Evolutionary conservation across 2,797 vertebrate genomes (phyloP).

Genomic region (Microchirus variegatus): DNA sequence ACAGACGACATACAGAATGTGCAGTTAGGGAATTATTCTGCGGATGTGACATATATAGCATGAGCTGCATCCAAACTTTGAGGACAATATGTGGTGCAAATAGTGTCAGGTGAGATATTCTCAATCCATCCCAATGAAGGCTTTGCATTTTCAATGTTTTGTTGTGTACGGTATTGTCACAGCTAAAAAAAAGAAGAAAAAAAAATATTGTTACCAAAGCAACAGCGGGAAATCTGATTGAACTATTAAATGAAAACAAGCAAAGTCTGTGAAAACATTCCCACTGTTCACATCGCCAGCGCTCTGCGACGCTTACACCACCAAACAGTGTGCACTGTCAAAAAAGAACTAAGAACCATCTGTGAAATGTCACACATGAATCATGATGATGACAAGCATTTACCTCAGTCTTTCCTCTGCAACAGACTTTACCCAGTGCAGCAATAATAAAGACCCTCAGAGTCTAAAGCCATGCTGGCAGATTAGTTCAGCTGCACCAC

Average conservation of each 20-base stretch:
- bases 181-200: too few species aligned
- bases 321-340: constrained; percentile 17
- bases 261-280: constrained; percentile 15
- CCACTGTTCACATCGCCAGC: constrained; percentile 9
- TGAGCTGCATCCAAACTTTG: background rate
- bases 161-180: background rate
- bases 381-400: constrained; percentile 42
- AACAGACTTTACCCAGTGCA: constrained; percentile 15
- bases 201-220: too few species aligned
- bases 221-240: too few species aligned
- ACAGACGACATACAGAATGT: constrained; percentile 12
- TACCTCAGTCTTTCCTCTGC: constrained; percentile 40
- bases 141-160: too few species aligned
- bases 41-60: too few species aligned
- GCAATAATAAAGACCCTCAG: constrained; percentile 18
- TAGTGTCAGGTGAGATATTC: background rate
- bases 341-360: constrained; percentile 22
- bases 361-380: constrained; percentile 59
- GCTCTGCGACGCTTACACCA: constrained; percentile 10
- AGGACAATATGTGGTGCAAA: constrained; percentile 2
- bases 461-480: constrained; percentile 16
- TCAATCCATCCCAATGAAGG: constrained; percentile 1
- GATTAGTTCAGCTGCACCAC: constrained; percentile 15
- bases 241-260: too few species aligned
- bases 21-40: too few species aligned